phyloP scores from a whole-genome alignment of 2,113 vertebrate genomes.

The Gopherus flavomarginatus region DNA sequence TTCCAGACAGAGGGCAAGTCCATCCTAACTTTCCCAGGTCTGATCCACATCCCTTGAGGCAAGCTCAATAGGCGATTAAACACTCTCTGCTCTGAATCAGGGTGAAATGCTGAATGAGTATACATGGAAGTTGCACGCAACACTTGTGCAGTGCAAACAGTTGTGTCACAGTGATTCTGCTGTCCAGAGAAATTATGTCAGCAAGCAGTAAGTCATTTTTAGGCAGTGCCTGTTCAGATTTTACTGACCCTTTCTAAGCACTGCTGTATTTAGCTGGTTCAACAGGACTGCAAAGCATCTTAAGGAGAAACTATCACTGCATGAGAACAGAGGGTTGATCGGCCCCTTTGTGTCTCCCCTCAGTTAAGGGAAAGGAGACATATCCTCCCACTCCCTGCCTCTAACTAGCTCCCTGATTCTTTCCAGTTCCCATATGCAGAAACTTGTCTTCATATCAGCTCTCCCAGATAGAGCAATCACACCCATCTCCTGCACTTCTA shows the following conservation, averaged over 20 bases:
- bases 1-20: neutral
- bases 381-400: neutral
- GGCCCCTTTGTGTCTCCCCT: neutral
- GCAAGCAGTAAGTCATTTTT: neutral
- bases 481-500: neutral
- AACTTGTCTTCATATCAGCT: neutral
- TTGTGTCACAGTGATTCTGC: neutral
- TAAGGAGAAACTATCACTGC: neutral
- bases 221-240: neutral
- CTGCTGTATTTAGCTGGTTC: neutral
- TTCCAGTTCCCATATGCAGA: neutral
- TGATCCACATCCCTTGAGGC: neutral
- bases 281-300: neutral
- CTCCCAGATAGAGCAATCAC: neutral
- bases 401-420: neutral
- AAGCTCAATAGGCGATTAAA: neutral
- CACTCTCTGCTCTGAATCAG: neutral
- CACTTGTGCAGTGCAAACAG: neutral
- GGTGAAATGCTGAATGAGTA: neutral
- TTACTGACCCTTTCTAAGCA: neutral
- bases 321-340: neutral
- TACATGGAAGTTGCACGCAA: neutral
- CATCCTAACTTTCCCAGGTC: neutral
- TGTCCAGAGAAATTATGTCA: neutral
- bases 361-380: neutral